Evolutionary conservation across 2,113 vertebrate species (phyloP).

Genomic region (Apodemus sylvaticus): DNA sequence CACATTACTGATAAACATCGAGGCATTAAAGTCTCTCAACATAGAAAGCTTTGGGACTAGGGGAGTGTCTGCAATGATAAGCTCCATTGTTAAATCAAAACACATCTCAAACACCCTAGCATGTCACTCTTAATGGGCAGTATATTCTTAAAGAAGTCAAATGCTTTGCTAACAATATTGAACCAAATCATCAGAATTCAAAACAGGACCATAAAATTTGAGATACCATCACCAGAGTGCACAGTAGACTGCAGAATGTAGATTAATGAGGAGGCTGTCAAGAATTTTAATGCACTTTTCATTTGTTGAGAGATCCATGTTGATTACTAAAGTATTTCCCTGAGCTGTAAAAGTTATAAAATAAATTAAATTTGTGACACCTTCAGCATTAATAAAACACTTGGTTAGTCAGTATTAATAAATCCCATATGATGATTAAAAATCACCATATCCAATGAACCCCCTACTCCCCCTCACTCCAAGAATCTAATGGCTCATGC

Average conservation of each 20-base stretch:
- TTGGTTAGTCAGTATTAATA: slow-evolving; percentile 1
- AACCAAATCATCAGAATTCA: slow-evolving; percentile 64
- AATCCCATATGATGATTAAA: slow-evolving; percentile 25
- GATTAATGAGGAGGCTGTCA: slow-evolving; percentile 44
- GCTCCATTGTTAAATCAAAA: slow-evolving; percentile 57
- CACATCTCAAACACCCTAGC: slow-evolving; percentile 42
- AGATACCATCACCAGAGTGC: slow-evolving; percentile 53
- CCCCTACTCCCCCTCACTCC: neutral
- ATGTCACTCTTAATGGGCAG: slow-evolving; percentile 60
- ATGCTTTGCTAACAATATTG: slow-evolving; percentile 44
- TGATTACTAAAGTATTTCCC: slow-evolving; percentile 79
- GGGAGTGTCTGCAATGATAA: slow-evolving; percentile 58
- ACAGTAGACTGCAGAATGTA: neutral
- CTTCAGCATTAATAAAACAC: slow-evolving; percentile 67
- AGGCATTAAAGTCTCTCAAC: neutral
- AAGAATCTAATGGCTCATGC: neutral
- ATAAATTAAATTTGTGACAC: slow-evolving; percentile 79
- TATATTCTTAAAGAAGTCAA: slow-evolving; percentile 23
- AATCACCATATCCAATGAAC: neutral
- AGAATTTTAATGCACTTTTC: slow-evolving; percentile 62
- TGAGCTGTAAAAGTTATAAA: slow-evolving; percentile 73
- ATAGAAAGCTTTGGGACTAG: slow-evolving; percentile 56
- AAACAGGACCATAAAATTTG: slow-evolving; percentile 53
- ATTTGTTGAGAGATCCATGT: neutral
- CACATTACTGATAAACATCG: neutral